Percentiles rank a stretch among this genome's conserved stretches.
Conservation (phyloP, 2,888 invertebrate species). For the Drosophila kuntzei region DNA sequence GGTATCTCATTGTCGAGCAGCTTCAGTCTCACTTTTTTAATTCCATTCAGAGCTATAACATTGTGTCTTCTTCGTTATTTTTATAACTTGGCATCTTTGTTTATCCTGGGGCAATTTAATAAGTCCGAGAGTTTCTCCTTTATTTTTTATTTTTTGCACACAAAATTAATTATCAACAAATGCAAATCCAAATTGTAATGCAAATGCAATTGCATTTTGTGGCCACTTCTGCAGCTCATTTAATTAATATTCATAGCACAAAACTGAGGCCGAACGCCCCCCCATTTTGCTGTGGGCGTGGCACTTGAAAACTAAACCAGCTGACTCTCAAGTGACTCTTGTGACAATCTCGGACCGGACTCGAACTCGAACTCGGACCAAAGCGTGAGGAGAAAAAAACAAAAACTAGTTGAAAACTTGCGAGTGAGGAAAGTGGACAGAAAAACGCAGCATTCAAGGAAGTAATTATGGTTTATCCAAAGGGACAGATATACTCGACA, state of each 20-base stretch:
- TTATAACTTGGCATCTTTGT: slow-evolving; percentile 39
- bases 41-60: slow-evolving; percentile 59
- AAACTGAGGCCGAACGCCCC: slow-evolving; percentile 8
- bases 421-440: slow-evolving; percentile 28
- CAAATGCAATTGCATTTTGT: slow-evolving; percentile 69
- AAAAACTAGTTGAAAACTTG: slow-evolving; percentile 31
- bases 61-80: slow-evolving; percentile 13
- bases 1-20: slow-evolving; percentile 1
- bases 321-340: slow-evolving; percentile 61
- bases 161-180: slow-evolving; percentile 76
- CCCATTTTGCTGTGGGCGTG: slow-evolving; percentile 30
- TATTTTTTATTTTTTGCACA: slow-evolving; percentile 38
- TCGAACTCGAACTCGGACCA: slow-evolving; percentile 10
- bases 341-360: slow-evolving; percentile 69
- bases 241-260: slow-evolving; percentile 74
- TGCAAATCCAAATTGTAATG: slow-evolving; percentile 41
- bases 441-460: slow-evolving; percentile 80
- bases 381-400: slow-evolving; percentile 11
- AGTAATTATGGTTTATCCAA: slow-evolving; percentile 83
- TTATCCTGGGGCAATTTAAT: slow-evolving; percentile 52
- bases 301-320: slow-evolving; percentile 61
- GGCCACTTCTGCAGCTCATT: slow-evolving; percentile 71
- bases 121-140: slow-evolving; percentile 15
- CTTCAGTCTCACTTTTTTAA: slow-evolving; percentile 48
- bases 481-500: slow-evolving; percentile 54